Percentiles rank a stretch among this genome's conserved stretches.
These are phyloP conservation scores for Zaprionus gabonicus DNA, from an alignment of 1,140 invertebrate genomes.

Conservation along the genomic window DNA sequence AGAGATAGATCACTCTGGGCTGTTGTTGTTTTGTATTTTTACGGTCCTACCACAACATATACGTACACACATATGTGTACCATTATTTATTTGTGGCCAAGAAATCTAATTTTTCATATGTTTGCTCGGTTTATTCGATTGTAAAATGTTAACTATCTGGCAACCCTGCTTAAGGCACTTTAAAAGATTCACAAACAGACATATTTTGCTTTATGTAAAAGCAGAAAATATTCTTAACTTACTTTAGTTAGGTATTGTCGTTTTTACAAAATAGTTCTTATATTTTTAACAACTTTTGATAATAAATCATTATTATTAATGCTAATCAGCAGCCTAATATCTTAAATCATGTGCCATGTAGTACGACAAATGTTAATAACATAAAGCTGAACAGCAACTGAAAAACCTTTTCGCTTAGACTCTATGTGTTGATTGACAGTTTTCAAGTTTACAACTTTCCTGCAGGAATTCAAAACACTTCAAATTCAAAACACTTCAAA, in stretches of 20 bases:
- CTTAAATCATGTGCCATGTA: too few relatives aligned
- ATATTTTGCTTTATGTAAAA: background rate
- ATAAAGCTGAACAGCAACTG: background rate
- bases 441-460: background rate
- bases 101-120: conserved; percentile 23
- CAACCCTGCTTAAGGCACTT: background rate
- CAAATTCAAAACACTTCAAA: background rate
- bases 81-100: conserved; percentile 16
- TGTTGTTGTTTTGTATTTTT: conserved; percentile 38
- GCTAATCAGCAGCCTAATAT: too few relatives aligned
- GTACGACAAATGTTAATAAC: background rate
- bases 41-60: conserved; percentile 28
- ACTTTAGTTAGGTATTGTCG: background rate
- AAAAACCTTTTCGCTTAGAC: background rate
- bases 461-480: background rate
- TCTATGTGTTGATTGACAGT: background rate
- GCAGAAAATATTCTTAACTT: background rate
- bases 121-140: conserved; percentile 13
- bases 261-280: background rate
- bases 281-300: too few relatives aligned
- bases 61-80: conserved; percentile 17
- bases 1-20: conserved; percentile 22
- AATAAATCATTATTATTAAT: too few relatives aligned
- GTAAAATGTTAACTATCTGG: conserved; percentile 10
- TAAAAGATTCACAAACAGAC: background rate